Conservation (phyloP, 1,140 invertebrate genomes). For the Plectrocnemia conspersa region DNA sequence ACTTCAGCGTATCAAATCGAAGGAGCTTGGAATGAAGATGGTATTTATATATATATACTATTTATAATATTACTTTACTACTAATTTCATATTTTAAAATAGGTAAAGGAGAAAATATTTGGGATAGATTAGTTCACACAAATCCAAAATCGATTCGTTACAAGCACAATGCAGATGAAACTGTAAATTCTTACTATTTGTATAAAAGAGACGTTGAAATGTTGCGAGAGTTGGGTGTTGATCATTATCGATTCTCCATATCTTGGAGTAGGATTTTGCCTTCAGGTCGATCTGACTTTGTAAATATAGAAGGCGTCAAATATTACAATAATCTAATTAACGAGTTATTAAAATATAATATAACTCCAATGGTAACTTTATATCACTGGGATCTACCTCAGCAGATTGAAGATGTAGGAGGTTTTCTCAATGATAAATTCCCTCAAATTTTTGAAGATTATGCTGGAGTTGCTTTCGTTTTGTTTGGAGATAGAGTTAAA, state of each 20-base stretch:
- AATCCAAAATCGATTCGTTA: slow-evolving; percentile 46
- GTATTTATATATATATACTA: slow-evolving; percentile 38
- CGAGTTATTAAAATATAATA: slow-evolving; percentile 48
- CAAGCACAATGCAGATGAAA: slow-evolving; percentile 49
- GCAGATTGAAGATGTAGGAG: slow-evolving; percentile 39
- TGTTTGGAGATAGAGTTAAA: slow-evolving; percentile 50
- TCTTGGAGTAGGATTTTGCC: slow-evolving; percentile 59
- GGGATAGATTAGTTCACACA: slow-evolving; percentile 51
- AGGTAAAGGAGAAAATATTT: slow-evolving; percentile 41
- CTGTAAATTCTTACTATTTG: slow-evolving; percentile 54
- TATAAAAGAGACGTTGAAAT: slow-evolving; percentile 51
- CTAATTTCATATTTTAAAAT: slow-evolving; percentile 11
- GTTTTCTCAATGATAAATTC: slow-evolving; percentile 10
- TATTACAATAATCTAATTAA: slow-evolving; percentile 60
- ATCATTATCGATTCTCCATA: slow-evolving; percentile 61
- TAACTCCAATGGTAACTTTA: slow-evolving; percentile 51
- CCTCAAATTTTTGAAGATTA: slow-evolving; percentile 53
- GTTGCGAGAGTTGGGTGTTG: slow-evolving; percentile 45
- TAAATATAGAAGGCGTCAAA: slow-evolving; percentile 51
- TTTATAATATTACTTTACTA: too few relatives aligned
- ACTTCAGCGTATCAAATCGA: slow-evolving; percentile 60
- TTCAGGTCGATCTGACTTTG: slow-evolving; percentile 45
- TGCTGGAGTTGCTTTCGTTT: slow-evolving; percentile 46
- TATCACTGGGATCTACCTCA: slow-evolving; percentile 54
- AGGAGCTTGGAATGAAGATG: slow-evolving; percentile 58